Evolutionary conservation across 1,140 invertebrate species (phyloP).

Genomic region (Drosophila kurseongensis): DNA sequence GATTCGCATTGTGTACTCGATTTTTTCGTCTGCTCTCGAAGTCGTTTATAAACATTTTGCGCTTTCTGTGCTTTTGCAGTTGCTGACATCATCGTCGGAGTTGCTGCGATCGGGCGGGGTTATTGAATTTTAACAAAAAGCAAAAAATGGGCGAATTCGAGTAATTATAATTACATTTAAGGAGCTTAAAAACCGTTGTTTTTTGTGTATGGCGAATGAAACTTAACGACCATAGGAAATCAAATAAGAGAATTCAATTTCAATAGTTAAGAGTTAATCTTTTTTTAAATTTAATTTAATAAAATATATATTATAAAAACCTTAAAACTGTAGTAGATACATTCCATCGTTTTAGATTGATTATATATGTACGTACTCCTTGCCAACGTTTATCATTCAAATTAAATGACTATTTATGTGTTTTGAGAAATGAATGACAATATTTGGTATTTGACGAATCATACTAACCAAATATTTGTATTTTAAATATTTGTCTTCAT

Average conservation of each 20-base stretch:
- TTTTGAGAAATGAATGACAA: no score
- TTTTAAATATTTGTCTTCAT: no score
- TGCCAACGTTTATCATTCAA: no score
- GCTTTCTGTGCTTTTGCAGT: constrained; percentile 36
- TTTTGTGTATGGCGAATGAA: constrained; percentile 4
- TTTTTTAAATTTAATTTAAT: background rate
- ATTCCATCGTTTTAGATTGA: no score
- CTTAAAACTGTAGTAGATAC: no score
- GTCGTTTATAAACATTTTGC: constrained; percentile 62
- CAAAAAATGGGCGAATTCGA: constrained; percentile 24
- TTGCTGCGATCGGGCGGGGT: constrained; percentile 40
- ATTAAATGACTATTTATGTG: no score
- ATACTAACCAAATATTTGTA: no score
- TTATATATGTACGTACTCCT: no score
- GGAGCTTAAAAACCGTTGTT: constrained; percentile 5
- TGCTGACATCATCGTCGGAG: constrained; percentile 64
- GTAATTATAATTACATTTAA: constrained; percentile 43
- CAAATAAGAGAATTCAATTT: constrained; percentile 1
- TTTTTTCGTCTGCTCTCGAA: constrained; percentile 25
- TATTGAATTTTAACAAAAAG: constrained; percentile 60
- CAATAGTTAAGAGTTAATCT: background rate
- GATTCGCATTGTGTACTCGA: constrained; percentile 33
- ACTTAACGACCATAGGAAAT: constrained; percentile 3
- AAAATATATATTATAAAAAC: background rate
- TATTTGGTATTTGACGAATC: no score